Evolutionary conservation across 2,888 invertebrate species (phyloP).

Genomic region (Idaea biselata): DNA sequence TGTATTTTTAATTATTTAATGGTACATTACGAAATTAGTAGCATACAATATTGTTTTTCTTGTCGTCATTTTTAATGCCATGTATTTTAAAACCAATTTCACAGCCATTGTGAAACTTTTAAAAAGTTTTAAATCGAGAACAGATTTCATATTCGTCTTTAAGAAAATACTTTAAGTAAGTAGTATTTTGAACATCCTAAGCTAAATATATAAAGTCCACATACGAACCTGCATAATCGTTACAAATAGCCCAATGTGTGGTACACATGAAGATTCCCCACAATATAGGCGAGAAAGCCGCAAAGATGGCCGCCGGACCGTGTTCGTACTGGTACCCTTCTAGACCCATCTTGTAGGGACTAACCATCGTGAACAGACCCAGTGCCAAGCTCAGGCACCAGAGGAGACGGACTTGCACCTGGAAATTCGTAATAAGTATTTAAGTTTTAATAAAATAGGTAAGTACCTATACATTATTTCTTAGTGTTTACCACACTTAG

Average conservation of each 20-base stretch:
- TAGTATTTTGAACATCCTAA: background rate
- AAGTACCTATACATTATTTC: too few relatives aligned
- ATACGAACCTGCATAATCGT: conserved; percentile 71
- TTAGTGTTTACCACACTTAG: too few relatives aligned
- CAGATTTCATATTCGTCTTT: too few relatives aligned
- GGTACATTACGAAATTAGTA: too few relatives aligned
- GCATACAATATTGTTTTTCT: too few relatives aligned
- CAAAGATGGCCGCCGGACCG: conserved; percentile 75
- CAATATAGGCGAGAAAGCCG: conserved; percentile 77
- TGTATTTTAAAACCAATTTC: too few relatives aligned
- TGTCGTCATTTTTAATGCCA: too few relatives aligned
- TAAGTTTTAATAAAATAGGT: too few relatives aligned
- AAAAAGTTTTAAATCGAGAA: too few relatives aligned
- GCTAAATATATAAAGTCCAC: conserved; percentile 7
- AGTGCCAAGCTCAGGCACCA: conserved; percentile 64
- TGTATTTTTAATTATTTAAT: too few relatives aligned
- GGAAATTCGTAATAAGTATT: conserved; percentile 20
- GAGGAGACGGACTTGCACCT: conserved; percentile 62
- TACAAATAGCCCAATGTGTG: conserved; percentile 76
- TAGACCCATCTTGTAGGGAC: conserved; percentile 77
- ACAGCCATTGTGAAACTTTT: too few relatives aligned
- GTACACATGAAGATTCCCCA: conserved; percentile 79
- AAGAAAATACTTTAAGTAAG: too few relatives aligned
- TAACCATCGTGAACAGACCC: conserved; percentile 66
- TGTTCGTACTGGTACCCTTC: conserved; percentile 74